These are phyloP conservation scores for Otocyon megalotis DNA, from an alignment of 2,113 vertebrate species.

Conservation along the genomic window DNA sequence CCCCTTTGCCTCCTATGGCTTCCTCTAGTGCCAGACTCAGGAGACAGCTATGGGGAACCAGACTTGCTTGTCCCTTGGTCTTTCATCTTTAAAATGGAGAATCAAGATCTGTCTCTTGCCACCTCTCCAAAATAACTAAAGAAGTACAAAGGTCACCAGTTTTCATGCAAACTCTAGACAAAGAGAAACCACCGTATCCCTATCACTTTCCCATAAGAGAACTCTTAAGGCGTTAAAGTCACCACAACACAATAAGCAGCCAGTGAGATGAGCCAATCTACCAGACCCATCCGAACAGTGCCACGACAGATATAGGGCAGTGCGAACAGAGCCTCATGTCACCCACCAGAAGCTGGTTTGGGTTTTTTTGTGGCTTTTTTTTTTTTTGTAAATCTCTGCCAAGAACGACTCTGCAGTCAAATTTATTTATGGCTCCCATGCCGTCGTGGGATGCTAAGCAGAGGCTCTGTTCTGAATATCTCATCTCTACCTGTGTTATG, in stretches of 20 bases:
- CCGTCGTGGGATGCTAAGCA: not conserved
- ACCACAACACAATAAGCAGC: not conserved
- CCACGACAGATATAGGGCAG: not conserved
- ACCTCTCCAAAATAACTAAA: not conserved
- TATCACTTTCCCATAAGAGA: not conserved
- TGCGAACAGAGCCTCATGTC: not conserved
- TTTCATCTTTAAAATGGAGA: not conserved
- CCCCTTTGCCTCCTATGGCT: not conserved
- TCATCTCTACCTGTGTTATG: not conserved
- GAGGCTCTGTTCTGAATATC: constrained; percentile 6
- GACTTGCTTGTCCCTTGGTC: not conserved
- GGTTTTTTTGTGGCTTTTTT: not conserved
- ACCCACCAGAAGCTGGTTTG: not conserved
- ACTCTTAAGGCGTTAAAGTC: not conserved
- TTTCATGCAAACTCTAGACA: not conserved
- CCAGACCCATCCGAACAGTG: not conserved
- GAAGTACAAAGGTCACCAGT: not conserved
- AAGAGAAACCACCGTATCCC: not conserved
- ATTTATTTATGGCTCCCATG: not conserved
- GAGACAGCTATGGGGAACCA: accelerated
- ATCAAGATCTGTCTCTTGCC: not conserved
- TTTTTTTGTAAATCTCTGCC: not conserved
- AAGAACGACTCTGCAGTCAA: constrained; percentile 9
- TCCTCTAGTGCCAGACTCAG: not conserved
- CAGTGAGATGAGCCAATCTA: accelerated